A percentile compares a stretch with the other conserved stretches of the same genome.
These are phyloP conservation scores for Apodemia hepburni DNA, from an alignment of 2,888 invertebrate genomes.

Conservation along the genomic window DNA sequence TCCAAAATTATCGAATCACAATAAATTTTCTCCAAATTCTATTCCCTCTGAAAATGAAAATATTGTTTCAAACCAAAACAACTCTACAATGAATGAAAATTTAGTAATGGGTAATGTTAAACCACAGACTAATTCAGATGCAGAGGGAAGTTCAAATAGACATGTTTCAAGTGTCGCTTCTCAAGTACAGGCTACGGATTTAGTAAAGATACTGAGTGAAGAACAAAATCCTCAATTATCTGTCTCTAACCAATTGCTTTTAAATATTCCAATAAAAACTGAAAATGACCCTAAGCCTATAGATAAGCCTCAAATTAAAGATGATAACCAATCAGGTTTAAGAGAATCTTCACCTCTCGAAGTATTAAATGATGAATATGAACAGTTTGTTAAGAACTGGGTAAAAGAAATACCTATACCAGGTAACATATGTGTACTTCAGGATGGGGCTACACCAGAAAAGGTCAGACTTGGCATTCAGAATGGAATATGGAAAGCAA, in stretches of 20 bases:
- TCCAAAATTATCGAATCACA: conserved; percentile 31
- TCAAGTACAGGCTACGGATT: neutral
- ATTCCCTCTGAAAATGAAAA: neutral
- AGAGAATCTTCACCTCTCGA: conserved; percentile 27
- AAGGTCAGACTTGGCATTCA: conserved; percentile 45
- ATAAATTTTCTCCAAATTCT: conserved; percentile 3
- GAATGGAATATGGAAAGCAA: conserved; percentile 49
- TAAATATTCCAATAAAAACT: neutral
- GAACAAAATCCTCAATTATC: neutral
- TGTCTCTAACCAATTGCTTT: neutral
- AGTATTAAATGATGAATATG: conserved; percentile 42
- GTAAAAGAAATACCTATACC: conserved; percentile 45
- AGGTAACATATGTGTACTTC: conserved; percentile 34
- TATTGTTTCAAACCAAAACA: neutral
- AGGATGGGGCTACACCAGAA: conserved; percentile 30
- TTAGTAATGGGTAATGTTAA: neutral
- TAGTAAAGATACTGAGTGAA: neutral
- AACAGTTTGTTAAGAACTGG: conserved; percentile 47
- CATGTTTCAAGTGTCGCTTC: neutral
- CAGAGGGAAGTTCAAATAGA: neutral
- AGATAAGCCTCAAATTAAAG: neutral
- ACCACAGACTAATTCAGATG: neutral
- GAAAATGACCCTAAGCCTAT: neutral
- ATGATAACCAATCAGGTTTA: neutral
- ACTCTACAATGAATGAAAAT: neutral